Base-by-base conservation (phyloP, 2,113 vertebrate genomes). In the Gallinago jamesoni region DNA sequence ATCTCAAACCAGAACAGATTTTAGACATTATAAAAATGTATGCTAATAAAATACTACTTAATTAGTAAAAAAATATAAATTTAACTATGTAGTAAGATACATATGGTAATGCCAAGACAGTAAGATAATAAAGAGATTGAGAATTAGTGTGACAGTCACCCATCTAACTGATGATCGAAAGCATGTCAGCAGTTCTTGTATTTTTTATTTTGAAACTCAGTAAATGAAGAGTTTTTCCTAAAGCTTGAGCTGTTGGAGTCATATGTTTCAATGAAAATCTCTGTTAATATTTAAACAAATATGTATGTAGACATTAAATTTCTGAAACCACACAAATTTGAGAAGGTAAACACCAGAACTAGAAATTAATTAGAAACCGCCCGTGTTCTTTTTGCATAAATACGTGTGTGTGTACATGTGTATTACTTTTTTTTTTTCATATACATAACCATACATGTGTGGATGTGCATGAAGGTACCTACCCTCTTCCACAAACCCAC, bases 31-130 rank as follows among this genome's bases (percentile, higher is more conserved):
- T 85, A 73, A 95, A 85, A 43, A 68, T 22, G 81, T 8, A 91
- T 80, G 84, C 87, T 91, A 94, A 96, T 96, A 96, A 96, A 76
- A 91, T 14, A 76, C 50, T 81, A 81, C 63, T 81, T 86, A 91
- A 92, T 91, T 95, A 87, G 70, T 85, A 69, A 5, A 73, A 87
- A 90, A 85, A 76, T 57, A 89, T 39, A 93, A 87, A 76, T 76
- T 57, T 87, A 91, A 89, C 81, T 80, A 24, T 25, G 84, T 25
- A 66, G 53, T 84, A 75, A 87, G 79, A 93, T 57, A 96, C 21
- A 70, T 35, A 72, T 4, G 62, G 41, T 28, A 91, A 87, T 74
- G n/a, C 50, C 74, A 91, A 89, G 53, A 67, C 52, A 76, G 27
- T 68, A 82, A 48, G 48, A 52, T 48, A 93, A 82, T 75, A 81